Evolutionary conservation across 53 echinoderm and acorn worm genomes (phyloP).

Genomic region (Echinometra lucunter): DNA sequence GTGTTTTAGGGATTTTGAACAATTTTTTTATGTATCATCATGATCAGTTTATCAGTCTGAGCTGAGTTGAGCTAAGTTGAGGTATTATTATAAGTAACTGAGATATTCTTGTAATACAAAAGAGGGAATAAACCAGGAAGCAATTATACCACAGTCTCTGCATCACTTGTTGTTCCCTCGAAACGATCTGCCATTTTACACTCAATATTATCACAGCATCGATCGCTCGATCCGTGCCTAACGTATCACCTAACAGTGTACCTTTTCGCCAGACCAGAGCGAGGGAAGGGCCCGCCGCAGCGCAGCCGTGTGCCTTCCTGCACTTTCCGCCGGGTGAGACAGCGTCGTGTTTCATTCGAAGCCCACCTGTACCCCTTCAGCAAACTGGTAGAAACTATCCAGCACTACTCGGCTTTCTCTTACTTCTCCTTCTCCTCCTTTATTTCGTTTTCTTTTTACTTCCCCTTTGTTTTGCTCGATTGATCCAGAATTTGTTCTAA

Average conservation of each 20-base stretch:
- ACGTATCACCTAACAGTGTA: constrained; percentile 44
- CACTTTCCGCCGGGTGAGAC: constrained; percentile 66
- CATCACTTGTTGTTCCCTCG: constrained; percentile 34
- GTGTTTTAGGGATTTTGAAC: neutral
- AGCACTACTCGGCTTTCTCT: constrained; percentile 9
- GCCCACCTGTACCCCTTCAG: constrained; percentile 65
- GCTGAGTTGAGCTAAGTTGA: neutral
- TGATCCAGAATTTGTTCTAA: constrained; percentile 62
- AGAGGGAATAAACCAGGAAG: constrained; percentile 21
- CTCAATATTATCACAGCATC: constrained; percentile 70
- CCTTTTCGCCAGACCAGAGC: constrained; percentile 12
- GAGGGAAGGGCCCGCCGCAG: constrained; percentile 40
- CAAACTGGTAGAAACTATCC: constrained; percentile 48
- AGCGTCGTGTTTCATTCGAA: constrained; percentile 50
- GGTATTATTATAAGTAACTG: too few species aligned
- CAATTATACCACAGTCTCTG: constrained; percentile 43
- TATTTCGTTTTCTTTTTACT: constrained; percentile 47
- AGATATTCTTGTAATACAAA: neutral
- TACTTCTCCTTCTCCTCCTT: constrained; percentile 27
- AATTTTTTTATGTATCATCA: neutral
- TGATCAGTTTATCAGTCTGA: neutral
- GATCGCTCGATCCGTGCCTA: constrained; percentile 51
- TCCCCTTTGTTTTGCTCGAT: constrained; percentile 44
- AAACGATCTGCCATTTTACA: constrained; percentile 64
- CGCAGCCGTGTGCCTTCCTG: constrained; percentile 65